phyloP scores from a whole-genome alignment of 2,888 invertebrate genomes.

The Harmothoe impar region DNA sequence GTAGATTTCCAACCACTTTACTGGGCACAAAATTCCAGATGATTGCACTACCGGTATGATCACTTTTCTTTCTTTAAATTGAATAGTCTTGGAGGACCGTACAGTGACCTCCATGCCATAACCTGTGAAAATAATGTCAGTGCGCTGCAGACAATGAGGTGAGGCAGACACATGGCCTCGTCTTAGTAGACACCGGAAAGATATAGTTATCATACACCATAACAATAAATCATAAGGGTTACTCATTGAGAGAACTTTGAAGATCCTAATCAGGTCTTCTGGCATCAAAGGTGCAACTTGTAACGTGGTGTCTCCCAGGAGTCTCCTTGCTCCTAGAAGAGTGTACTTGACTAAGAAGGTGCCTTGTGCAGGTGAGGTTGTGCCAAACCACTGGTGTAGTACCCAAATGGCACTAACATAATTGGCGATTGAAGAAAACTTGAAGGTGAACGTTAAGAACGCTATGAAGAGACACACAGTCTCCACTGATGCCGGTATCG shows the following conservation, averaged over 20 bases:
- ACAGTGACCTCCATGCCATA: background rate
- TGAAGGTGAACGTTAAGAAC: background rate
- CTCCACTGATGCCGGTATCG: background rate
- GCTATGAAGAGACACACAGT: background rate
- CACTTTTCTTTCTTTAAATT: background rate
- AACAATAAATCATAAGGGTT: no score
- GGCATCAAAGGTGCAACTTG: background rate
- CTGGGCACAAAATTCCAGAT: background rate
- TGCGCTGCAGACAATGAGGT: background rate
- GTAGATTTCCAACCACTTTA: background rate
- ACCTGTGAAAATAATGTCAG: background rate
- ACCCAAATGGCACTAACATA: background rate
- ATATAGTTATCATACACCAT: background rate
- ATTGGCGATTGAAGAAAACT: background rate
- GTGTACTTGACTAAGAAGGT: background rate
- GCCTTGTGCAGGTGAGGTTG: background rate
- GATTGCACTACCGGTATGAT: background rate
- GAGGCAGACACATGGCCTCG: background rate
- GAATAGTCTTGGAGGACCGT: background rate
- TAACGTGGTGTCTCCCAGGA: background rate
- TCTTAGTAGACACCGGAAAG: background rate
- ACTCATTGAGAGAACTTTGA: no score
- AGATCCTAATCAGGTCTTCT: background rate
- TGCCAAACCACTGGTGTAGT: background rate
- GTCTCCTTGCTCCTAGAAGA: background rate